Evolutionary conservation across 2,888 invertebrate species (phyloP), one percentile per base, ranked within the genome.

Genomic region (Choristoneura rosaceana): DNA sequence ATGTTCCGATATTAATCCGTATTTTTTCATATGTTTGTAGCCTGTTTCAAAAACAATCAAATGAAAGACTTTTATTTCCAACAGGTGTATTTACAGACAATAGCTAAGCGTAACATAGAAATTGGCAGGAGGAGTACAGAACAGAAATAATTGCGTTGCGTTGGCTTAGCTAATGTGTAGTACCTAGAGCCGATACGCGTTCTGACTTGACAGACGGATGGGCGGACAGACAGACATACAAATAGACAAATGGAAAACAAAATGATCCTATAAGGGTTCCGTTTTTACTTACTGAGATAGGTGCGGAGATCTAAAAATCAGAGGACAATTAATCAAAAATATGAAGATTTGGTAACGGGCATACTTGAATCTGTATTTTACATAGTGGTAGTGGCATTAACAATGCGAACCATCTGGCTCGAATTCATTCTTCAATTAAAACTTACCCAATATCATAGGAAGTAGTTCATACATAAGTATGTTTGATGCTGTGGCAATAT

Each of bases 381-480:
- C n/a, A 5, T n/a, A 47, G 5, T 7, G 38, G 38, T 7, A 38
- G 38, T 7, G 5, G 38, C 47, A 5, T n/a, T 14, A n/a, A n/a
- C 47, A n/a, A 47, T 5, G 47, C 47, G 47, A 14, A 47, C n/a
- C 47, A 5, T 47, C n/a, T 5, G 47, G 12, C 4, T 47, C 47
- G 25, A 47, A 43, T 52, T 25, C 12, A 17, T 12, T 25, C 25
- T 8, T 45, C 9, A 12, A 25, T 10, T 45, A 14, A 50, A 17
- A 75, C 88, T 85, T 84, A 90, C 91, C 90, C n/a, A 91, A 76
- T 25, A 91, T 75, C 25, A 79, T 67, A 5, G 91, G 91, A 33
- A 91, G 71, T 7, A 92, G 78, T 74, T 92, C 91, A 76, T 91
- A 90, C 82, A 90, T 82, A 64, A 87, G 89, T 74, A 91, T 89